phyloP scores from a whole-genome alignment of 1,140 invertebrate species.

The Contarinia nasturtii region DNA sequence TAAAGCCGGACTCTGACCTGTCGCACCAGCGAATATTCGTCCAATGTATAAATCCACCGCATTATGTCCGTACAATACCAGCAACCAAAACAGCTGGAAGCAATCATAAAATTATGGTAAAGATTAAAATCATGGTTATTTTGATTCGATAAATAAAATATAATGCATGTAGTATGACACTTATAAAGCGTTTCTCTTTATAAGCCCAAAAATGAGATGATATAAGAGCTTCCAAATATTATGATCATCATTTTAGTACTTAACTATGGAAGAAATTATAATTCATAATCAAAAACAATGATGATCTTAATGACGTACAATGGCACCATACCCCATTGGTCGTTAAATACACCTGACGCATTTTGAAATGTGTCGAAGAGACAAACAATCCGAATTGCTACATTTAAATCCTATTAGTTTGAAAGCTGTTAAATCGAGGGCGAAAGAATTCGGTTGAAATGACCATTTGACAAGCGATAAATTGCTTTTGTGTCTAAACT shows the following conservation, averaged over 20 bases:
- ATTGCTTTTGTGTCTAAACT: too few species aligned
- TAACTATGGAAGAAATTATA: neutral
- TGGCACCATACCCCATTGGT: neutral
- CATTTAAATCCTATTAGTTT: neutral
- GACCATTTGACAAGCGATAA: neutral
- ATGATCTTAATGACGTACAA: neutral
- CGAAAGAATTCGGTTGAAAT: neutral
- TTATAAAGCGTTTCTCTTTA: slow-evolving; percentile 22
- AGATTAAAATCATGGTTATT: neutral
- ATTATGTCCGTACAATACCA: too few species aligned
- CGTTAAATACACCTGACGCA: neutral
- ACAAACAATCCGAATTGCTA: neutral
- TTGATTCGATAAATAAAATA: neutral
- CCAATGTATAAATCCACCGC: too few species aligned
- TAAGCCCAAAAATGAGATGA: too few species aligned
- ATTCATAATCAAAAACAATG: neutral
- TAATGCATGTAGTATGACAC: slow-evolving; percentile 1
- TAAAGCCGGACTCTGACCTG: too few species aligned
- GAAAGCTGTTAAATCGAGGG: neutral
- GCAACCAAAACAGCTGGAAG: too few species aligned
- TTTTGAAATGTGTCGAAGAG: neutral
- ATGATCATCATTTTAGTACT: slow-evolving; percentile 23
- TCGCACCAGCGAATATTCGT: too few species aligned
- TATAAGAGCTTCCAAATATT: too few species aligned
- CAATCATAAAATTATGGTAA: too few species aligned